A percentile compares a stretch with the other conserved stretches of the same genome.
These are phyloP conservation scores for Tricholaema leucomelas DNA, from an alignment of 2,113 vertebrate genomes.

Conservation along the genomic window DNA sequence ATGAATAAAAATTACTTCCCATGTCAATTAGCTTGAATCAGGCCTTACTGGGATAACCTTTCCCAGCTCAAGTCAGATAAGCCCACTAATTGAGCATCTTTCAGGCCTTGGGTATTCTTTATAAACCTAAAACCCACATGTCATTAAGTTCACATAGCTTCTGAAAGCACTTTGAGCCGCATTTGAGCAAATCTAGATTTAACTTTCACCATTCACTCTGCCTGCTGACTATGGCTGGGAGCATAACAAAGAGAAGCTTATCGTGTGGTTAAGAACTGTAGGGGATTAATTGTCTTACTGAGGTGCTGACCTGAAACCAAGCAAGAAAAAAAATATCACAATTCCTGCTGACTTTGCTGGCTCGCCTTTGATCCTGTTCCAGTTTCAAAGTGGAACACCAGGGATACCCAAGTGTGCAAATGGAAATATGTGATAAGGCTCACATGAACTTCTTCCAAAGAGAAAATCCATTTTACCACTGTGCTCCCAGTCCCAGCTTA, in stretches of 20 bases:
- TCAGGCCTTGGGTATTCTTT: not conserved
- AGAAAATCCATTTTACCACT: not conserved
- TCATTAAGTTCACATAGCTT: not conserved
- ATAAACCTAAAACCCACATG: not conserved
- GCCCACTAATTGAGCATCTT: not conserved
- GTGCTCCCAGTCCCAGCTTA: not conserved
- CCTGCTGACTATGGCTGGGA: not conserved
- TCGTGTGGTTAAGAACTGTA: not conserved
- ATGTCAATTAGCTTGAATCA: not conserved
- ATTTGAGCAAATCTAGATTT: not conserved
- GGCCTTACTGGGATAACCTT: not conserved
- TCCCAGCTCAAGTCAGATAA: not conserved
- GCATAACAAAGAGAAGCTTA: not conserved
- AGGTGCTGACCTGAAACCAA: slow-evolving; percentile 1
- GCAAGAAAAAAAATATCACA: not conserved
- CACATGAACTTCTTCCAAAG: slow-evolving; percentile 3
- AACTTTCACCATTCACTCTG: not conserved
- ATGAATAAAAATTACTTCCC: not conserved
- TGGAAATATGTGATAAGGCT: slow-evolving; percentile 49
- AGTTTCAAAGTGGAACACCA: slow-evolving; percentile 14
- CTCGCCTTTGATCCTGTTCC: slow-evolving; percentile 8
- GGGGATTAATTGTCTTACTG: slow-evolving; percentile 7
- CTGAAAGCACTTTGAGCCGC: not conserved
- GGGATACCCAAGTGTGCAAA: not conserved
- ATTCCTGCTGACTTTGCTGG: not conserved